Percentiles rank a stretch among this genome's conserved stretches.
Conservation (phyloP, 2,797 vertebrate species). For the Setipinna tenuifilis region DNA sequence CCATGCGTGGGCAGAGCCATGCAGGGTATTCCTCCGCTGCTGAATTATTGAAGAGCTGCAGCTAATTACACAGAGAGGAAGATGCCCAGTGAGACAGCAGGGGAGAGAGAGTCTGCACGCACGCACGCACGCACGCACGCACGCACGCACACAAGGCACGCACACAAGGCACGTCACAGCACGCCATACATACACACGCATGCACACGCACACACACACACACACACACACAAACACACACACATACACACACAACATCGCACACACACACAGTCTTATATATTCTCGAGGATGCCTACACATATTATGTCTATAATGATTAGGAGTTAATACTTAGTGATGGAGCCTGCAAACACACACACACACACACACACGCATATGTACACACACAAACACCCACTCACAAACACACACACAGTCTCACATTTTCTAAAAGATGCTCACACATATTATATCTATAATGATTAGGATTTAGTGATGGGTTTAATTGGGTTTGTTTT, state of each 20-base stretch:
- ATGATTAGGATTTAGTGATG: too few relatives aligned
- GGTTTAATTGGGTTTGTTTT: too few relatives aligned
- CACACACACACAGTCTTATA: constrained; percentile 31
- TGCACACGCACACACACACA: constrained; percentile 22
- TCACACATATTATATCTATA: too few relatives aligned
- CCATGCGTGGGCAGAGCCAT: neutral
- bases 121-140: constrained; percentile 15
- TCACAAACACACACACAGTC: neutral
- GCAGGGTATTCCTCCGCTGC: constrained; percentile 46
- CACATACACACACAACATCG: constrained; percentile 42
- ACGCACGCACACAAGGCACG: constrained; percentile 35
- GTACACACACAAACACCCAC: constrained; percentile 28
- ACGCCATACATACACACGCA: constrained; percentile 22
- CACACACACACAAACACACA: constrained; percentile 27
- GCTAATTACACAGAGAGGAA: constrained; percentile 55
- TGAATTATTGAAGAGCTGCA: constrained; percentile 61
- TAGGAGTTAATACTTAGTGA: too few relatives aligned
- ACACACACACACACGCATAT: constrained; percentile 22
- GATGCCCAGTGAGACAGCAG: constrained; percentile 30
- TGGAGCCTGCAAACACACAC: neutral
- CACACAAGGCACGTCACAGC: constrained; percentile 25
- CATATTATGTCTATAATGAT: too few relatives aligned
- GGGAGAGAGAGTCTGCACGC: neutral
- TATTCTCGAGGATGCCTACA: constrained; percentile 20
- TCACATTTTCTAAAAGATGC: too few relatives aligned